Evolutionary conservation across 2,888 invertebrate genomes (phyloP).

Genomic region (Labia minor): DNA sequence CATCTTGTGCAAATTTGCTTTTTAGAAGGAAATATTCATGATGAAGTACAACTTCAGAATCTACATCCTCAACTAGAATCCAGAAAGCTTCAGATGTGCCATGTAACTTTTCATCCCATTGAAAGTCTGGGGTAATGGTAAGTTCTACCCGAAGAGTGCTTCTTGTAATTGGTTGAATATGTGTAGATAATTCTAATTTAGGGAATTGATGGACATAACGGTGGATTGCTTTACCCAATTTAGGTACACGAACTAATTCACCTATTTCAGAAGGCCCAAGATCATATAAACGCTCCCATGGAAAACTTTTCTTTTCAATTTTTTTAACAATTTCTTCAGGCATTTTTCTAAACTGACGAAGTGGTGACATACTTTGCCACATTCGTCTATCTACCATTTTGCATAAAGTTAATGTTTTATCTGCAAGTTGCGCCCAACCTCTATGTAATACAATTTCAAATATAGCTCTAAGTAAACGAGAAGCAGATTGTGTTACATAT

Average conservation of each 20-base stretch:
- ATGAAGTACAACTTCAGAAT: conserved; percentile 80
- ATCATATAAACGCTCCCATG: conserved; percentile 87
- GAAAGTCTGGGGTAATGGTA: conserved; percentile 96
- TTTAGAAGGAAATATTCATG: conserved; percentile 93
- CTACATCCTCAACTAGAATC: conserved; percentile 79
- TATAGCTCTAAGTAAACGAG: conserved; percentile 87
- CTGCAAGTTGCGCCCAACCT: conserved; percentile 96
- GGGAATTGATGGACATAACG: conserved; percentile 95
- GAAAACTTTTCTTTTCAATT: conserved; percentile 94
- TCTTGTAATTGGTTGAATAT: conserved; percentile 94
- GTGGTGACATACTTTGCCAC: conserved; percentile 99
- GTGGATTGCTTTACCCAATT: conserved; percentile 89
- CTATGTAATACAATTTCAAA: conserved; percentile 74
- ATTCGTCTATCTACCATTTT: conserved; percentile 98
- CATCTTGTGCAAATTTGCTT: conserved; percentile 85
- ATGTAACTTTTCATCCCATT: conserved; percentile 93
- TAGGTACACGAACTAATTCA: conserved; percentile 82
- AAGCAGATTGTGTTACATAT: conserved; percentile 95
- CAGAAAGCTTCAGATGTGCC: conserved; percentile 71
- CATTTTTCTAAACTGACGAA: conserved; percentile 94
- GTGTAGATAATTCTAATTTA: conserved; percentile 87
- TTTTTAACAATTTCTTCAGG: conserved; percentile 94
- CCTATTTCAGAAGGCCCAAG: conserved; percentile 95
- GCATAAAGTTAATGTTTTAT: conserved; percentile 88
- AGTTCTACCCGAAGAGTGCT: conserved; percentile 89